Conservation (phyloP, 2,797 vertebrate genomes). For the Protosalanx chinensis region DNA sequence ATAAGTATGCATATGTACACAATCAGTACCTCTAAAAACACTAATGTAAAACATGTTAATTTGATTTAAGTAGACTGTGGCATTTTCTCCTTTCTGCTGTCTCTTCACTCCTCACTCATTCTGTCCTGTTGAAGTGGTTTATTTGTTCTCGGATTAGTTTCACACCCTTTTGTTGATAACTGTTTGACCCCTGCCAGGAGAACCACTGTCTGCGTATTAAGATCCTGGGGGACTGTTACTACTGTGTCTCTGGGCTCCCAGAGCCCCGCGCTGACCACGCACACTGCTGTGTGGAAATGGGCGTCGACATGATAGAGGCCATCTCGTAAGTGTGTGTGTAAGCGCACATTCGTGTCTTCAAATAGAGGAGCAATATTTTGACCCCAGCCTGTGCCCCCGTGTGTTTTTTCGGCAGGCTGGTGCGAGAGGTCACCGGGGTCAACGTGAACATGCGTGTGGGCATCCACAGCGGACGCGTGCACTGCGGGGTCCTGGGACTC, state of each 20-base stretch:
- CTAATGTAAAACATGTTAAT: no score
- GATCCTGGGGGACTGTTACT: slow-evolving; percentile 97
- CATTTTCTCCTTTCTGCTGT: not conserved
- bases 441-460: slow-evolving; percentile 99
- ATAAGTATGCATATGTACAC: no score
- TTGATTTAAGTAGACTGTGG: no score
- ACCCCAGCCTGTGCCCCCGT: not conserved
- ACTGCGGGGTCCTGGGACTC: slow-evolving; percentile 93
- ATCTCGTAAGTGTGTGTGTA: slow-evolving; percentile 83
- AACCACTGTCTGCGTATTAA: slow-evolving; percentile 97
- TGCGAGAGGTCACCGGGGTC: slow-evolving; percentile 93
- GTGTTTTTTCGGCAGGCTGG: slow-evolving; percentile 74
- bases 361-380: not conserved
- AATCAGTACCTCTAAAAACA: no score
- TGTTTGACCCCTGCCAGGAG: slow-evolving; percentile 70
- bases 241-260: slow-evolving; percentile 92
- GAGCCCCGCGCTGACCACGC: slow-evolving; percentile 93
- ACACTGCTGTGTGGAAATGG: slow-evolving; percentile 98
- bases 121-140: not conserved
- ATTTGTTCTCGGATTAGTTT: not conserved
- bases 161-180: not conserved
- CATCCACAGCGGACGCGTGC: slow-evolving; percentile 94
- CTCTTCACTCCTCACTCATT: not conserved
- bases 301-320: slow-evolving; percentile 96
- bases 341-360: not conserved